A percentile compares a stretch with the other conserved stretches of the same genome.
These are phyloP conservation scores for Myotis lucifugus DNA, from an alignment of 2,113 vertebrate genomes.

Conservation along the genomic window DNA sequence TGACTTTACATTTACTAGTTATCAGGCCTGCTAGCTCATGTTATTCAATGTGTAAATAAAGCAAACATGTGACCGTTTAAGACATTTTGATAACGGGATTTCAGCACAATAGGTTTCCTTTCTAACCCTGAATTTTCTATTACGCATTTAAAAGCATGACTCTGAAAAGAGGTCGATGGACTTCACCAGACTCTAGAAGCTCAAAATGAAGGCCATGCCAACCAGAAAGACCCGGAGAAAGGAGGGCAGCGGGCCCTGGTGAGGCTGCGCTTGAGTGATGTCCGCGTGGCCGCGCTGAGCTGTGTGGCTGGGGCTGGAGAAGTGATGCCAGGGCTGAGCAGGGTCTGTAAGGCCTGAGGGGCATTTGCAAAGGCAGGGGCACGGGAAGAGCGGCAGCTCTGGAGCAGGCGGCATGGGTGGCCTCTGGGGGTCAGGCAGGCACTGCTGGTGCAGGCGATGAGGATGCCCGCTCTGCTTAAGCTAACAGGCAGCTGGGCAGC, in stretches of 20 bases:
- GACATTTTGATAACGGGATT: not conserved
- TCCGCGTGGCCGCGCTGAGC: too few species aligned
- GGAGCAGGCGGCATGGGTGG: not conserved
- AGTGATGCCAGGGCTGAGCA: accelerated
- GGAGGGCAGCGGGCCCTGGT: not conserved
- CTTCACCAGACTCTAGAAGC: not conserved
- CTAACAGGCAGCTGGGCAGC: not conserved
- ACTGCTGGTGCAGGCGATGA: not conserved
- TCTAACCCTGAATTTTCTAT: not conserved
- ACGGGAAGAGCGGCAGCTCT: accelerated
- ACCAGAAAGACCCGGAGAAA: not conserved
- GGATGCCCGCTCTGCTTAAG: not conserved
- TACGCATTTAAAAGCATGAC: not conserved
- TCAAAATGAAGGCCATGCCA: not conserved
- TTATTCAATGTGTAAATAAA: not conserved
- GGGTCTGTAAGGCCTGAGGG: too few species aligned
- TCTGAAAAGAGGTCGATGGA: not conserved
- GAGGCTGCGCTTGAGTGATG: too few species aligned
- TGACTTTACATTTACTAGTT: not conserved
- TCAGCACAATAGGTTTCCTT: not conserved
- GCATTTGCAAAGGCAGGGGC: not conserved
- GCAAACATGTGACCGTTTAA: not conserved
- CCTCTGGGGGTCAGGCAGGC: not conserved
- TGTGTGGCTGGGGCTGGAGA: not conserved
- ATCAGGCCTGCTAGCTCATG: not conserved